A percentile compares a stretch with the other conserved stretches of the same genome.
Evolutionary conservation across 64 coral and sea anemone genomes (phyloP).

Genomic region (Porites australiensis): DNA sequence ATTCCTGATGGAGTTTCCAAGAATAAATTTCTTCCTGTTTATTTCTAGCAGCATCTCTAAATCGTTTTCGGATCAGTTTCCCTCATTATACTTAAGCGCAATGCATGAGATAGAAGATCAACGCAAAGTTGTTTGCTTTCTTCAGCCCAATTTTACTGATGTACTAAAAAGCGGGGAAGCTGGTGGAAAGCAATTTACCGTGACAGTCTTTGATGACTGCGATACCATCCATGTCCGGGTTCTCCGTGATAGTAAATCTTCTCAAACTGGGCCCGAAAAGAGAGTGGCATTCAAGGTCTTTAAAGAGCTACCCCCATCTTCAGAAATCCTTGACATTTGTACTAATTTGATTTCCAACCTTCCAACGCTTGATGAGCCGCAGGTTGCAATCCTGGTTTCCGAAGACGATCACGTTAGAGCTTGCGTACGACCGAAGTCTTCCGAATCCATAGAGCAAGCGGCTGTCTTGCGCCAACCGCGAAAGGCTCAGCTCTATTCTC

Average conservation of each 20-base stretch:
- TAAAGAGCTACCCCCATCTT: constrained; percentile 36
- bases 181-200: constrained; percentile 32
- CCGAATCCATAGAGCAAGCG: constrained; percentile 44
- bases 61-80: neutral
- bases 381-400: constrained; percentile 69
- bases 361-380: constrained; percentile 29
- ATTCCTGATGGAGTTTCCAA: neutral
- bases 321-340: constrained; percentile 19
- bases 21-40: constrained; percentile 4
- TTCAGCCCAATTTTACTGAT: constrained; percentile 93
- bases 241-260: neutral
- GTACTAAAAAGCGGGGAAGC: constrained; percentile 59
- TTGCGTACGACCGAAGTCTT: constrained; percentile 54
- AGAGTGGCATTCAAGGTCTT: constrained; percentile 70
- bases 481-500: constrained; percentile 87
- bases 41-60: neutral
- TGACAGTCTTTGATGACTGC: constrained; percentile 63
- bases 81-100: neutral
- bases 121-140: constrained; percentile 81
- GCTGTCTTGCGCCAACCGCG: constrained; percentile 81
- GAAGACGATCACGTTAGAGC: constrained; percentile 74
- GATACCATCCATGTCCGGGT: constrained; percentile 70
- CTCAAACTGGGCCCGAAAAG: neutral
- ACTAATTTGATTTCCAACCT: constrained; percentile 16
- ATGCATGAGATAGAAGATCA: constrained; percentile 30